Base-by-base conservation (phyloP, 2,888 invertebrate species). In the Molorchus minor region DNA sequence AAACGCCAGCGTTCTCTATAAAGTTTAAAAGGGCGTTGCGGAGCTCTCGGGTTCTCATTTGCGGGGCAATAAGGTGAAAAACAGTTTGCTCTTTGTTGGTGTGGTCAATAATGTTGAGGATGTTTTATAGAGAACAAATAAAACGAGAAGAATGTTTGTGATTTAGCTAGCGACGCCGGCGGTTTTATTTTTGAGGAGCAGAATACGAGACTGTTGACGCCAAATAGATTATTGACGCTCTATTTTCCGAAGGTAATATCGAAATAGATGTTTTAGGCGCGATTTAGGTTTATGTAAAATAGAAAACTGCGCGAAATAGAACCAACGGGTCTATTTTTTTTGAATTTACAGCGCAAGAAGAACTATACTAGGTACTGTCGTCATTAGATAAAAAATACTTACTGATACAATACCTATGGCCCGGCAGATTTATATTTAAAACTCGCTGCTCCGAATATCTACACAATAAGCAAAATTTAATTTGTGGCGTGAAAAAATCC, bases 401-500 rank as follows among this genome's bases (percentile, higher is more conserved):
- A n/a, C n/a, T n/a, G n/a, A n/a, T n/a, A n/a, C n/a, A n/a, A n/a
- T n/a, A n/a, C n/a, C n/a, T n/a, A n/a, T n/a, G n/a, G n/a, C n/a
- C n/a, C n/a, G n/a, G n/a, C n/a, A n/a, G n/a, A n/a, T n/a, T n/a
- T n/a, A n/a, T n/a, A n/a, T n/a, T n/a, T n/a, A n/a, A n/a, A n/a
- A n/a, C n/a, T n/a, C n/a, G n/a, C n/a, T n/a, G n/a, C n/a, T n/a
- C n/a, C n/a, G n/a, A n/a, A 20, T 10, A 12, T 19, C 20, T 3
- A 43, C 43, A 12, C 19, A 20, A 20, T 43, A 43, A 43, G 12
- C 13, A 43, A 43, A 43, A 43, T 12, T 13, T 8, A 12, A 1
- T 43, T 21, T 21, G 21, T 43, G 20, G 43, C 21, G 43, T 5
- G 12, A 43, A 38, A 43, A 21, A 43, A 43, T 41, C 43, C 43